A percentile compares a stretch with the other conserved stretches of the same genome.
These are phyloP conservation scores for Meghimatium bilineatum DNA, from an alignment of 2,888 invertebrate genomes.

Conservation along the genomic window DNA sequence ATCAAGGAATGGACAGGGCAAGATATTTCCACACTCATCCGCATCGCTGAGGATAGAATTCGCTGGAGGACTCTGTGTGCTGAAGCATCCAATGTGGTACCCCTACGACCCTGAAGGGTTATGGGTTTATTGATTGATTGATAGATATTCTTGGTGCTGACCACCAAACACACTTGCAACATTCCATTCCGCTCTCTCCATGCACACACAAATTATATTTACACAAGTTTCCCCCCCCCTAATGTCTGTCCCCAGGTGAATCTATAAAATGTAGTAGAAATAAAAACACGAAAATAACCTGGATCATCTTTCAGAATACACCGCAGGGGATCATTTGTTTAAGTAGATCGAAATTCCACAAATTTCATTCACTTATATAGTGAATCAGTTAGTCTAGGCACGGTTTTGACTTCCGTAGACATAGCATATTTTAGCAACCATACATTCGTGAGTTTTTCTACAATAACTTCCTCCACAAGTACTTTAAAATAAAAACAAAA, in stretches of 20 bases:
- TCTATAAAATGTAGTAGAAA: not conserved
- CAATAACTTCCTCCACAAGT: too few species aligned
- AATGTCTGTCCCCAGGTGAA: not conserved
- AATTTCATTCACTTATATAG: not conserved
- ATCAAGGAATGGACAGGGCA: too few species aligned
- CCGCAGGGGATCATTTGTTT: not conserved
- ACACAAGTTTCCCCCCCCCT: not conserved
- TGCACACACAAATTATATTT: not conserved
- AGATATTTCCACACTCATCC: too few species aligned
- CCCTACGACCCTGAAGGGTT: too few species aligned
- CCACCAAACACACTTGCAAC: too few species aligned
- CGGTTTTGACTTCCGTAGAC: not conserved
- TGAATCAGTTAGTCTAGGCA: not conserved
- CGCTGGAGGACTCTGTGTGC: too few species aligned
- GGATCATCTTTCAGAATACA: not conserved
- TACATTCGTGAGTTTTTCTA: not conserved
- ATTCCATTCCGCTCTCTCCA: too few species aligned
- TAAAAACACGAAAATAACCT: not conserved
- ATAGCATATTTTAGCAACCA: not conserved
- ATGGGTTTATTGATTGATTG: too few species aligned
- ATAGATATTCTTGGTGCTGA: too few species aligned
- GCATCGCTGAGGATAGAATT: too few species aligned
- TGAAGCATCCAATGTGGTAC: too few species aligned
- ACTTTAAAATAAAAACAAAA: too few species aligned
- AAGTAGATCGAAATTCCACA: not conserved